phyloP scores from a whole-genome alignment of 2,797 vertebrate species.

The Acomys russatus region DNA sequence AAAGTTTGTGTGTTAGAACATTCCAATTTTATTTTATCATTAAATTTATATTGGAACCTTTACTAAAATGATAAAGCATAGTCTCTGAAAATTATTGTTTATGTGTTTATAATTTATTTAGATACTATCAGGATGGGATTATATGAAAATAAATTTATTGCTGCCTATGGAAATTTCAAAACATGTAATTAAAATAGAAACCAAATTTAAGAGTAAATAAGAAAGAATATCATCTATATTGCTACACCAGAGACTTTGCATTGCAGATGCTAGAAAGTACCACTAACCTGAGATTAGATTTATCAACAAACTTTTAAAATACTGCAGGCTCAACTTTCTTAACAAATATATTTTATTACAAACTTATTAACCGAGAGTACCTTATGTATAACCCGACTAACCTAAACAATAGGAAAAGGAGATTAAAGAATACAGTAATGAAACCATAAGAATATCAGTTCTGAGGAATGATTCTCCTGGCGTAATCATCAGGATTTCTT shows the following conservation, averaged over 20 bases:
- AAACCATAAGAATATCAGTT: too few species aligned
- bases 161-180: conserved; percentile 55
- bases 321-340: too few species aligned
- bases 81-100: background rate
- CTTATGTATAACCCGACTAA: too few species aligned
- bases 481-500: too few species aligned
- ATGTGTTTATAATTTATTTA: background rate
- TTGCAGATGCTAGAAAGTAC: conserved; percentile 44
- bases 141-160: background rate
- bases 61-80: background rate
- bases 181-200: conserved; percentile 55
- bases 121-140: background rate
- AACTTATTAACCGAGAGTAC: too few species aligned
- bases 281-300: conserved; percentile 44
- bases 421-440: too few species aligned
- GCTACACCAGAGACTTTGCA: background rate
- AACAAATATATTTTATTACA: too few species aligned
- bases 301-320: conserved; percentile 35
- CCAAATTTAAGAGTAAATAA: conserved; percentile 54
- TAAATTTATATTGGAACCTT: background rate
- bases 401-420: too few species aligned
- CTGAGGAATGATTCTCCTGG: too few species aligned
- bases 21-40: background rate
- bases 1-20: background rate
- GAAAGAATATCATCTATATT: background rate